Percentiles rank a stretch among this genome's conserved stretches.
phyloP scores from a whole-genome alignment of 2,113 vertebrate genomes.

The Spizaetus ornatus region DNA sequence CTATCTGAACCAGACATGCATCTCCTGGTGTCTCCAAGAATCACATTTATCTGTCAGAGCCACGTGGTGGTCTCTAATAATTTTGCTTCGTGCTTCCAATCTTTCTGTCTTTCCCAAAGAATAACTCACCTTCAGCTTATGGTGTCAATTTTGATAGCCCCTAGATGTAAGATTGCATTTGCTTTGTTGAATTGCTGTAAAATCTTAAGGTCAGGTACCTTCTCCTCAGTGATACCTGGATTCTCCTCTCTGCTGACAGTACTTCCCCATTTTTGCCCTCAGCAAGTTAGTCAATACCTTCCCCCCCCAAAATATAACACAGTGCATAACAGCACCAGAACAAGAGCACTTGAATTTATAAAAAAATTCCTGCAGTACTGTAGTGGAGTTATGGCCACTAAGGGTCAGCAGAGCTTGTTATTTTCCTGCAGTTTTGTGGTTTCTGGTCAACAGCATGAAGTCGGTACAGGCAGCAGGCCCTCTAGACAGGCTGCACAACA shows the following conservation, averaged over 20 bases:
- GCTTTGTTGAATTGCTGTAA: background rate
- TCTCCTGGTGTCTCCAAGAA: background rate
- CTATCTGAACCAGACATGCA: background rate
- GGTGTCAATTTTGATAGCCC: background rate
- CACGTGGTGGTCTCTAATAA: background rate
- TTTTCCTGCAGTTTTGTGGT: background rate
- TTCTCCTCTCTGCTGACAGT: background rate
- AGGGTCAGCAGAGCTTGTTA: background rate
- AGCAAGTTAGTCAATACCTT: background rate
- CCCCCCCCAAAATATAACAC: accelerated
- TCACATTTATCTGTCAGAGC: background rate
- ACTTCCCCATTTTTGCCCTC: background rate
- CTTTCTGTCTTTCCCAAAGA: background rate
- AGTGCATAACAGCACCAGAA: background rate
- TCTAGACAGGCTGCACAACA: background rate
- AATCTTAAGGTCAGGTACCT: background rate
- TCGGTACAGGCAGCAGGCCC: background rate
- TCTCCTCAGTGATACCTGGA: background rate
- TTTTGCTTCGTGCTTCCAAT: background rate
- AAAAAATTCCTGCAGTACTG: background rate
- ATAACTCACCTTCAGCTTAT: background rate
- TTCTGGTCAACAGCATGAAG: background rate
- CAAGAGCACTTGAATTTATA: background rate
- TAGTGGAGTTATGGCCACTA: background rate
- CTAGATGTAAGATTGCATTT: background rate